phyloP scores from a whole-genome alignment of 2,888 invertebrate genomes.

The Kryphioiulus occultus region DNA sequence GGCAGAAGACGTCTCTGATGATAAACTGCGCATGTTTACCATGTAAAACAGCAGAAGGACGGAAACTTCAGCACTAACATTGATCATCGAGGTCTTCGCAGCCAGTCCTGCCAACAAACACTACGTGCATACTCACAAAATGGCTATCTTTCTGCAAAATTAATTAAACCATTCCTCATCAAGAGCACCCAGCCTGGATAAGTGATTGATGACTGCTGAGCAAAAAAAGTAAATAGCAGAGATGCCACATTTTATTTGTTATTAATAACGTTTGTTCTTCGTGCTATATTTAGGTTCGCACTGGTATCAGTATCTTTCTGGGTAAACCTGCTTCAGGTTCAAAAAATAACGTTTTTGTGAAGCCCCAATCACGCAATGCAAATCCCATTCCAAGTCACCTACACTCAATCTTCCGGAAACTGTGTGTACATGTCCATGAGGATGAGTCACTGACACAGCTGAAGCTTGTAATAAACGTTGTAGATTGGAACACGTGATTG shows the following conservation, averaged over 20 bases:
- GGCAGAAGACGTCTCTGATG: slow-evolving; percentile 22
- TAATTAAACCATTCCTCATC: neutral
- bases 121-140: neutral
- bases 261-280: neutral
- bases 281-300: neutral
- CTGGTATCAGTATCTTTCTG: neutral
- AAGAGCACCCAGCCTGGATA: neutral
- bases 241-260: neutral
- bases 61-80: slow-evolving; percentile 21
- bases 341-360: neutral
- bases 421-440: too few species aligned
- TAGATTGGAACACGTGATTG: too few species aligned
- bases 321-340: neutral
- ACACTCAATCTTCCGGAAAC: neutral
- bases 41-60: neutral
- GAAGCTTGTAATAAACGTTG: too few species aligned
- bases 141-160: neutral
- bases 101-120: neutral
- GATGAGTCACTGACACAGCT: too few species aligned
- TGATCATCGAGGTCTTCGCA: neutral
- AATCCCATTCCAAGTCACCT: slow-evolving; percentile 22
- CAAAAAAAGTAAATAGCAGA: neutral
- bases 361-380: neutral
- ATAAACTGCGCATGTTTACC: slow-evolving; percentile 26
- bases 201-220: neutral